Evolutionary conservation across 2,113 vertebrate genomes (phyloP).

Genomic region (Actenoides lindsayi): DNA sequence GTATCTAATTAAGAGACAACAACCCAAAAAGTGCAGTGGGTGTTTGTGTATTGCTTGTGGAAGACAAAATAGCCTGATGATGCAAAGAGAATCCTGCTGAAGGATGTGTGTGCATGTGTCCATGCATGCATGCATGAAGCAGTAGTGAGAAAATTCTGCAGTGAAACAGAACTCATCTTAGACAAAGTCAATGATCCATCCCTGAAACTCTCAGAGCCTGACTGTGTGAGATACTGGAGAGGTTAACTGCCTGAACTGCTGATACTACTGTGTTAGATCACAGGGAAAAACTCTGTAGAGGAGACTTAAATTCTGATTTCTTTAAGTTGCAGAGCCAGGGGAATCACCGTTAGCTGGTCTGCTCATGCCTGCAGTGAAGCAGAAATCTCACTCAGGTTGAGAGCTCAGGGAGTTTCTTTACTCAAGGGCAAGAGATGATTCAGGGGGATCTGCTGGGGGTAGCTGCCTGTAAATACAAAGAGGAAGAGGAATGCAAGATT

Average conservation of each 20-base stretch:
- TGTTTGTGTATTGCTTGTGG: neutral
- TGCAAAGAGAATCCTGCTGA: neutral
- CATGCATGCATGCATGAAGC: neutral
- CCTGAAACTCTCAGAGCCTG: neutral
- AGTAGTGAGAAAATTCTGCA: neutral
- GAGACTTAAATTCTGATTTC: neutral
- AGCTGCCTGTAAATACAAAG: neutral
- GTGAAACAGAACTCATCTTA: neutral
- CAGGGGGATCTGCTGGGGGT: neutral
- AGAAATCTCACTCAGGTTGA: neutral
- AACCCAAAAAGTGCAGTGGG: neutral
- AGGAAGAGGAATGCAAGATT: neutral
- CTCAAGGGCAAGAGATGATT: neutral
- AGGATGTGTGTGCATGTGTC: fast-evolving
- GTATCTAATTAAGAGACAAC: neutral
- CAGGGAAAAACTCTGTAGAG: neutral
- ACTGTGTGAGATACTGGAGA: neutral
- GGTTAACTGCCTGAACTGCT: neutral
- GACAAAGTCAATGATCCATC: neutral
- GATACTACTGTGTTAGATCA: neutral
- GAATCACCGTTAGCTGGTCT: conserved; percentile 1
- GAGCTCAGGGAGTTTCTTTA: neutral
- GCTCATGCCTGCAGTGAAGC: neutral
- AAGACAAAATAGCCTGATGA: neutral
- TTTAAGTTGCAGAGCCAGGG: neutral